A percentile compares a stretch with the other conserved stretches of the same genome.
Evolutionary conservation across 1,140 invertebrate genomes (phyloP).

Genomic region (Venustaconcha ellipsiformis): DNA sequence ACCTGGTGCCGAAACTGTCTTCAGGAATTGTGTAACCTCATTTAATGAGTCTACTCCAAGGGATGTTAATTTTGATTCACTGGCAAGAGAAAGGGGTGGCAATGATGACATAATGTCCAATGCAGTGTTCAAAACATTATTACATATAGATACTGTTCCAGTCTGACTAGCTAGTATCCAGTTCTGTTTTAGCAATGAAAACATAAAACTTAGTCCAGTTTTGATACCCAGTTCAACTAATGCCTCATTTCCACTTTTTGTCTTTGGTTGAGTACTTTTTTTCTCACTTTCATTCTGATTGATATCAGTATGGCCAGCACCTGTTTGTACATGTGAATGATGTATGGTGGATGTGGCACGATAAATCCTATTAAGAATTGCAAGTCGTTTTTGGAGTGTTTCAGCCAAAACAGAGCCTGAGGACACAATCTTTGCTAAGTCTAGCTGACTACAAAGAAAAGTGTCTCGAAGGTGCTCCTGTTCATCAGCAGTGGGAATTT

Average conservation of each 20-base stretch:
- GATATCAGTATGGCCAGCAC: conserved; percentile 2
- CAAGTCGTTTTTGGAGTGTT: conserved; percentile 73
- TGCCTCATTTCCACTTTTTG: conserved; percentile 70
- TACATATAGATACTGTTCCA: conserved; percentile 70
- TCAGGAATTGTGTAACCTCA: conserved; percentile 71
- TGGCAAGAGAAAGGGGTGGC: conserved; percentile 75
- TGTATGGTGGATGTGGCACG: conserved; percentile 74
- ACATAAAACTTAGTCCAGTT: conserved; percentile 76
- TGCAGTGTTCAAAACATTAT: conserved; percentile 75
- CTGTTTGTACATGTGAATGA: conserved; percentile 63
- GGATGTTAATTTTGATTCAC: conserved; percentile 74
- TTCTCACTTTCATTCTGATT: conserved; percentile 22
- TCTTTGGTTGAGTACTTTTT: conserved; percentile 4
- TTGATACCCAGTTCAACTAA: conserved; percentile 77
- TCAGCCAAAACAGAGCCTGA: conserved; percentile 74
- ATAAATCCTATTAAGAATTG: conserved; percentile 76
- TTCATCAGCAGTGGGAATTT: conserved; percentile 67
- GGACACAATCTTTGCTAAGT: conserved; percentile 72
- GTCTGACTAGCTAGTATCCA: conserved; percentile 68
- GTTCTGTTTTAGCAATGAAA: conserved; percentile 75
- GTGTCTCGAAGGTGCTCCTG: conserved; percentile 73
- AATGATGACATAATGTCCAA: conserved; percentile 73
- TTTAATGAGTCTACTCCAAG: conserved; percentile 74
- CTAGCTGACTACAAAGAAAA: conserved; percentile 72
- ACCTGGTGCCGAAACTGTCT: conserved; percentile 71